phyloP scores from a whole-genome alignment of 2,797 vertebrate genomes.

The Poeciliopsis presidionis region DNA sequence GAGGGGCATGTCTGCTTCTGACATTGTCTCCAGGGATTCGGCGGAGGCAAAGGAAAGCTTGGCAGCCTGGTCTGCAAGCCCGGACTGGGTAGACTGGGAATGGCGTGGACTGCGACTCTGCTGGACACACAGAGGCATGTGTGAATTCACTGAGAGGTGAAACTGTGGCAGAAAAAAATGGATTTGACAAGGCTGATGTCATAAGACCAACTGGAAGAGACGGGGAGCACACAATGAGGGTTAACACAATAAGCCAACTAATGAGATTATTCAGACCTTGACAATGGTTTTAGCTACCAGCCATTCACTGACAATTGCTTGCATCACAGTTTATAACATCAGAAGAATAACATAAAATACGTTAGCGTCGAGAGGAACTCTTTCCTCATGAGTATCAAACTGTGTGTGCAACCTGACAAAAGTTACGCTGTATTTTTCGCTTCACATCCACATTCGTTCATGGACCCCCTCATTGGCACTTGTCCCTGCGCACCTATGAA shows the following conservation, averaged over 20 bases:
- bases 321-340: constrained; percentile 42
- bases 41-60: constrained; percentile 97
- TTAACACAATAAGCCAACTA: constrained; percentile 60
- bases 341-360: constrained; percentile 34
- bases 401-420: constrained; percentile 25
- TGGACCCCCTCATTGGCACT: constrained; percentile 34
- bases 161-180: constrained; percentile 53
- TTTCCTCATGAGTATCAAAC: constrained; percentile 11
- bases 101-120: constrained; percentile 97
- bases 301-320: constrained; percentile 59
- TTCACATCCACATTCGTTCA: constrained; percentile 36
- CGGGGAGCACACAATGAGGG: constrained; percentile 54
- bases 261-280: constrained; percentile 65
- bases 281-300: constrained; percentile 57
- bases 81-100: constrained; percentile 94
- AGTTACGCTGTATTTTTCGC: constrained; percentile 40
- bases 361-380: constrained; percentile 22
- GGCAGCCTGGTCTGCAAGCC: constrained; percentile 95
- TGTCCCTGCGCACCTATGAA: constrained; percentile 35
- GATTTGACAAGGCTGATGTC: constrained; percentile 53
- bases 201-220: constrained; percentile 47
- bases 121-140: constrained; percentile 29
- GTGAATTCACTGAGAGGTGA: constrained; percentile 46
- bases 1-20: constrained; percentile 93
- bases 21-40: constrained; percentile 98